A percentile compares a stretch with the other conserved stretches of the same genome.
Conservation (phyloP, 2,113 vertebrate species). For the Eonycteris spelaea region DNA sequence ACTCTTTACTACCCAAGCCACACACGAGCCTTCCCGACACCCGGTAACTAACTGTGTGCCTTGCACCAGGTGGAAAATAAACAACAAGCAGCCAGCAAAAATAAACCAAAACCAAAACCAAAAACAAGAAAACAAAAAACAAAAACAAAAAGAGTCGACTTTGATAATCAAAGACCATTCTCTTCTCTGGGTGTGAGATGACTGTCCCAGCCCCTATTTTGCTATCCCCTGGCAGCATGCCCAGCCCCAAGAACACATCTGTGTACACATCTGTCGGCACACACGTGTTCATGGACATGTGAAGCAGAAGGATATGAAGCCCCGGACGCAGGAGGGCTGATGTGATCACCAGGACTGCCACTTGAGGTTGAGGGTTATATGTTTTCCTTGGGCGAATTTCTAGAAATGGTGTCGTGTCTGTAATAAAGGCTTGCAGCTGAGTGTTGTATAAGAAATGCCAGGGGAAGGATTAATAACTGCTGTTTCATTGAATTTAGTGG, state of each 20-base stretch:
- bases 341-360: neutral
- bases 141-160: too few relatives aligned
- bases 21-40: too few relatives aligned
- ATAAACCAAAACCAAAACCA: too few relatives aligned
- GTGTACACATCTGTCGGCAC: neutral
- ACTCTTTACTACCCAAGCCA: too few relatives aligned
- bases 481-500: neutral
- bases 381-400: constrained; percentile 35
- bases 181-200: neutral
- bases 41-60: too few relatives aligned
- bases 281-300: neutral
- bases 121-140: too few relatives aligned
- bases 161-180: neutral
- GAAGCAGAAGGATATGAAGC: neutral
- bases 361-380: neutral
- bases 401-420: neutral
- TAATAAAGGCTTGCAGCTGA: neutral
- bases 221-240: neutral
- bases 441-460: neutral
- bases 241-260: neutral
- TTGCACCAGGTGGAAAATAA: too few relatives aligned
- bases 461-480: neutral
- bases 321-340: neutral
- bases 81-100: too few relatives aligned
- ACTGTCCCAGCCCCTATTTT: neutral